Conservation (phyloP, 2,113 vertebrate genomes). For the Tauraco erythrolophus region DNA sequence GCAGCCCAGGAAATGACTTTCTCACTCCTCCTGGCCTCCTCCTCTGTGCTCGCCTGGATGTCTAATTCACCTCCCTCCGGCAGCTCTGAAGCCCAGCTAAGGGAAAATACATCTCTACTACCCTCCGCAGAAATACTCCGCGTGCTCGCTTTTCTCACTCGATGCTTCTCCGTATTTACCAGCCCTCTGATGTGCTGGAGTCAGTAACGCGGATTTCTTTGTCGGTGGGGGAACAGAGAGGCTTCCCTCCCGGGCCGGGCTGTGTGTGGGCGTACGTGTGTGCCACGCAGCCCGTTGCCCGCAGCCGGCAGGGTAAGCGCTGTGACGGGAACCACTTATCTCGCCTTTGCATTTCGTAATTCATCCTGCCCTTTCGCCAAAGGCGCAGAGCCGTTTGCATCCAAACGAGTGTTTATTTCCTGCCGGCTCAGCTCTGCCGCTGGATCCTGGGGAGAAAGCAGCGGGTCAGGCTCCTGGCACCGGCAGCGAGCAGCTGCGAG, state of each 20-base stretch:
- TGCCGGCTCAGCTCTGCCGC: neutral
- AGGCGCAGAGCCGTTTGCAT: neutral
- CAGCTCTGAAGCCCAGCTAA: neutral
- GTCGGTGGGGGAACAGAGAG: fast-evolving
- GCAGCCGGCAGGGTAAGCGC: neutral
- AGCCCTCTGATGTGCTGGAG: neutral
- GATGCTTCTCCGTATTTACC: neutral
- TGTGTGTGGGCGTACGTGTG: neutral
- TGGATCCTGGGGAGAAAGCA: neutral
- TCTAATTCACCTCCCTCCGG: neutral
- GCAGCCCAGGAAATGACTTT: conserved; percentile 22
- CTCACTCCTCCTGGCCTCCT: neutral
- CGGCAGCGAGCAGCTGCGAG: neutral
- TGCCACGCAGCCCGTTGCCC: neutral
- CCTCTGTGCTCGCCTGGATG: neutral
- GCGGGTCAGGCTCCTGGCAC: neutral
- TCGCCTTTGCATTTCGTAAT: conserved; percentile 40
- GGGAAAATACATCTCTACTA: neutral
- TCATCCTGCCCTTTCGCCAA: conserved; percentile 9
- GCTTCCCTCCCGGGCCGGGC: neutral
- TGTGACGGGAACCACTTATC: conserved; percentile 12
- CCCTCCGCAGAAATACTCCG: fast-evolving
- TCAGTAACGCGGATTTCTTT: neutral
- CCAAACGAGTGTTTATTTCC: neutral
- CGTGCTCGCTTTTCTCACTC: fast-evolving